Percentiles rank a stretch among this genome's conserved stretches.
Conservation (phyloP, 2,888 invertebrate genomes). For the Eutolmus rufibarbis region DNA sequence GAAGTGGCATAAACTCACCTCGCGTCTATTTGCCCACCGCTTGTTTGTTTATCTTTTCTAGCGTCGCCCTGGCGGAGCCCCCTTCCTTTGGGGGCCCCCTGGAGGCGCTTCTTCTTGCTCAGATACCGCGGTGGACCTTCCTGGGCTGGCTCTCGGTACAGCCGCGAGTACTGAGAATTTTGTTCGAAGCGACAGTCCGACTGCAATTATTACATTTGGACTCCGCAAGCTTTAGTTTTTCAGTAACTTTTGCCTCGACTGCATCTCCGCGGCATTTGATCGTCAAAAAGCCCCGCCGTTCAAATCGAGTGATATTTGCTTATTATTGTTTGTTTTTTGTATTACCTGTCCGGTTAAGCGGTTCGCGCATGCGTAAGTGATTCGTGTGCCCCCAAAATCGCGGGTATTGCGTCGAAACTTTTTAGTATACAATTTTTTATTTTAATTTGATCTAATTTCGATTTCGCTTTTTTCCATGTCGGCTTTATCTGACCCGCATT, state of each 20-base stretch:
- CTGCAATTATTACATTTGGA: not conserved
- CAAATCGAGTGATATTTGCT: not conserved
- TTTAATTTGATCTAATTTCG: not conserved
- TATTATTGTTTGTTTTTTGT: not conserved
- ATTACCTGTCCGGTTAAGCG: not conserved
- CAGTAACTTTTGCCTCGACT: slow-evolving; percentile 17
- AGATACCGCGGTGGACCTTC: not conserved
- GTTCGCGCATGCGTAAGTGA: slow-evolving; percentile 19
- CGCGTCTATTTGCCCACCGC: not conserved
- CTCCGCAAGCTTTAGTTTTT: slow-evolving; percentile 4
- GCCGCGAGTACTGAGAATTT: not conserved
- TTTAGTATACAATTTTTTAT: not conserved
- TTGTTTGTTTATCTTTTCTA: slow-evolving; percentile 4
- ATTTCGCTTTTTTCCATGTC: not conserved
- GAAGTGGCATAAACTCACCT: not conserved
- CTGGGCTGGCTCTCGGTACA: slow-evolving; percentile 9
- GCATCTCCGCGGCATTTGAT: not conserved
- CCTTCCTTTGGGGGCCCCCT: not conserved
- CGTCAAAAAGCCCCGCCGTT: not conserved
- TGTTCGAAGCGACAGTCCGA: not conserved
- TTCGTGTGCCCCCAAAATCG: not conserved
- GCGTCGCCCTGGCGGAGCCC: not conserved
- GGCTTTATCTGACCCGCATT: not conserved
- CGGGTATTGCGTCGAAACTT: not conserved
- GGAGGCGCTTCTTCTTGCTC: not conserved